phyloP scores from a whole-genome alignment of 2,113 vertebrate species.

The Psilopogon haemacephalus region DNA sequence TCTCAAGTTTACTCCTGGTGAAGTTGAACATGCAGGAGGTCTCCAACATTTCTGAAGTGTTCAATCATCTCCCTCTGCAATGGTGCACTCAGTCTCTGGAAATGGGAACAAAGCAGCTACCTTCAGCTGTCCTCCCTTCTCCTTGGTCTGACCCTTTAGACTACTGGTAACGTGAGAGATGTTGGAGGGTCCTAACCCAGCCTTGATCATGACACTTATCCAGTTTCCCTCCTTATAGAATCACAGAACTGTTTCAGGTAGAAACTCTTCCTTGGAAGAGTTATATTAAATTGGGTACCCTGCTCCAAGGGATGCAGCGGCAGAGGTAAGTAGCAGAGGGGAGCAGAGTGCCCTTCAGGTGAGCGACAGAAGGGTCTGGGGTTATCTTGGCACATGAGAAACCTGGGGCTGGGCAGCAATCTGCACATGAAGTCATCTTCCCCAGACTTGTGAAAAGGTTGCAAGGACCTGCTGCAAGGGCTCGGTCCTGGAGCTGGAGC shows the following conservation, averaged over 20 bases:
- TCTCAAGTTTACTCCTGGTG: neutral
- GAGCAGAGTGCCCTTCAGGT: neutral
- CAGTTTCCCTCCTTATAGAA: too few relatives aligned
- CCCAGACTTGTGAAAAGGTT: neutral
- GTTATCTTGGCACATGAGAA: neutral
- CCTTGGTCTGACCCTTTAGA: neutral
- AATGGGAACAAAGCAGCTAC: neutral
- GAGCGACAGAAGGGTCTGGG: neutral
- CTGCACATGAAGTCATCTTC: neutral
- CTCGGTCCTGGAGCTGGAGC: neutral
- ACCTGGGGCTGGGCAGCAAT: neutral
- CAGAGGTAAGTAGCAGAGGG: neutral
- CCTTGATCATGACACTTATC: neutral
- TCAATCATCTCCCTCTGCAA: neutral
- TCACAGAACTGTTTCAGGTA: too few relatives aligned
- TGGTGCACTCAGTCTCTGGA: neutral
- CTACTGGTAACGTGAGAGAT: neutral
- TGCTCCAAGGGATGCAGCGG: neutral
- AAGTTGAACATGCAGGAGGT: neutral
- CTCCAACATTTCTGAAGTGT: neutral
- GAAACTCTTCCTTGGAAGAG: fast-evolving
- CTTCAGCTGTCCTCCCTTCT: neutral
- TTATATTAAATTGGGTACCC: neutral
- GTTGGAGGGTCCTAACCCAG: neutral
- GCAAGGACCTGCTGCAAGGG: neutral